Evolutionary conservation across 2,797 vertebrate genomes (phyloP).

Genomic region (Lepilemur ruficaudatus): DNA sequence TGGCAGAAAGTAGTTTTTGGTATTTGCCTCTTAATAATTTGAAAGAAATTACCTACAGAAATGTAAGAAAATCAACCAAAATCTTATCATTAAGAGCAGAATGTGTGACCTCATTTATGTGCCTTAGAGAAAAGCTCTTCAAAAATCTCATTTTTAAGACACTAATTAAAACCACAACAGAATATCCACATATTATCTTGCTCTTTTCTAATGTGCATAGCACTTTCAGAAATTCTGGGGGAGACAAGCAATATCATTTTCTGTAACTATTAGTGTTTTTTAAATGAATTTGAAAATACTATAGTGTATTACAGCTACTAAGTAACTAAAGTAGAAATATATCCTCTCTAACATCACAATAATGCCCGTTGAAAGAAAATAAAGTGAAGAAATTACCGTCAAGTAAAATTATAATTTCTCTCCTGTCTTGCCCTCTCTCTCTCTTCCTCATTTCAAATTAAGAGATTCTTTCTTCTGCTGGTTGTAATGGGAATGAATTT

Average conservation of each 20-base stretch:
- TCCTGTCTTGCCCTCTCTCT: not conserved
- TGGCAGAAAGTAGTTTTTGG: not conserved
- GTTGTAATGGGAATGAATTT: constrained; percentile 93
- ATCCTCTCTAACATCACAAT: not conserved
- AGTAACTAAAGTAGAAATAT: not conserved
- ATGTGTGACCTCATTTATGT: not conserved
- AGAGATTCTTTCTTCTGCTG: constrained; percentile 90
- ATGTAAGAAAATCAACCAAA: not conserved
- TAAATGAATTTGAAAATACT: constrained; percentile 21
- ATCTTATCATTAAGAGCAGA: not conserved
- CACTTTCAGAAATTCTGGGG: not conserved
- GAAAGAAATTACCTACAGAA: not conserved
- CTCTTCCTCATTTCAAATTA: constrained; percentile 66
- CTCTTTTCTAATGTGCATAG: not conserved
- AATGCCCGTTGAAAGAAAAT: not conserved
- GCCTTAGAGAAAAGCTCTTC: not conserved
- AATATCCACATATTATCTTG: not conserved
- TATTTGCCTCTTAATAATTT: not conserved
- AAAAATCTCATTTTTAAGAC: not conserved
- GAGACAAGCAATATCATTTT: constrained; percentile 6
- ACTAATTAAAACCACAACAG: constrained; percentile 13
- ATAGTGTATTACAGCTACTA: not conserved
- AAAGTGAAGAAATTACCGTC: not conserved
- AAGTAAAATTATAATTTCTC: constrained; percentile 20
- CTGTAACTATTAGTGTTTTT: not conserved